Evolutionary conservation across 2,888 invertebrate species (phyloP).

Genomic region (Agapostemon virescens): DNA sequence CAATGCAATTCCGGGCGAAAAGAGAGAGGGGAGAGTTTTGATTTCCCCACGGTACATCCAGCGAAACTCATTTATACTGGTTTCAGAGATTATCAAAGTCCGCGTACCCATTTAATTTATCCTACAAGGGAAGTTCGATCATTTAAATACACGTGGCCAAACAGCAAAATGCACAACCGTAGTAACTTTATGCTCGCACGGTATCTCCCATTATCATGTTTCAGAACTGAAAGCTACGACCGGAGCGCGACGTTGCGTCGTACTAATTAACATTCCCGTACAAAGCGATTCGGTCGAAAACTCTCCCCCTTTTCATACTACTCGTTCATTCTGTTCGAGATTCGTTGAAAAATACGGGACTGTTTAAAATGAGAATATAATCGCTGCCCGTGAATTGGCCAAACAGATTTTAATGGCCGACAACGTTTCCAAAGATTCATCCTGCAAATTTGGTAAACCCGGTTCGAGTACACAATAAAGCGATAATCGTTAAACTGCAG

Average conservation of each 20-base stretch:
- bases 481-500: too few species aligned
- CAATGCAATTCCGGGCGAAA: slow-evolving; percentile 55
- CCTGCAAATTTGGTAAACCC: background rate
- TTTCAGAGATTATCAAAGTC: slow-evolving; percentile 71
- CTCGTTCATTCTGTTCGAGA: background rate
- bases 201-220: slow-evolving; percentile 57
- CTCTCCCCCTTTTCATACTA: background rate
- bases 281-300: slow-evolving; percentile 18
- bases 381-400: background rate
- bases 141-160: slow-evolving; percentile 66
- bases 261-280: slow-evolving; percentile 41
- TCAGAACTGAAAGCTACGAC: slow-evolving; percentile 49
- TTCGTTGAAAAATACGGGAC: background rate
- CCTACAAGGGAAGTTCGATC: slow-evolving; percentile 62
- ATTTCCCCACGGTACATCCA: slow-evolving; percentile 73
- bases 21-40: slow-evolving; percentile 66
- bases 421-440: background rate
- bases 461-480: background rate
- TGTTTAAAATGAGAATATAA: background rate
- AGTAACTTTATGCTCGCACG: slow-evolving; percentile 41
- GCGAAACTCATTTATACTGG: slow-evolving; percentile 73
- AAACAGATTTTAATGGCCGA: background rate
- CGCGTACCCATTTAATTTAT: slow-evolving; percentile 69
- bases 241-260: slow-evolving; percentile 40
- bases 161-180: slow-evolving; percentile 49